Evolutionary conservation across 2,797 vertebrate genomes (phyloP).

Genomic region (Momotus momota): DNA sequence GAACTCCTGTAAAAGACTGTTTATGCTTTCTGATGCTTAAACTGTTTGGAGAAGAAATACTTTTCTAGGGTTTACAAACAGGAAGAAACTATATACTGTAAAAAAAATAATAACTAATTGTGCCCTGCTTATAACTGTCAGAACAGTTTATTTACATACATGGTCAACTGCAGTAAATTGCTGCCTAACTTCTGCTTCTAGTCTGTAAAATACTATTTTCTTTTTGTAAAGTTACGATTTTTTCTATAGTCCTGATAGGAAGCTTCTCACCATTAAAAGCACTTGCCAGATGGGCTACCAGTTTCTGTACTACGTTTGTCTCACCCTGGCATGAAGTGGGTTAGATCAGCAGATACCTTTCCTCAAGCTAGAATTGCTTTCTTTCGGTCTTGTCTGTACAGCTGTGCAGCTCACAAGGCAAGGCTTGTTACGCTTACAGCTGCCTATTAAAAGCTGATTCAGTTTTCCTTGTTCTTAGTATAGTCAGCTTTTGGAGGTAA

Average conservation of each 20-base stretch:
- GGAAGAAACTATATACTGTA: background rate
- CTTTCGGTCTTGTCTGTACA: background rate
- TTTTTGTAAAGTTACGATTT: background rate
- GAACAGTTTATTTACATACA: background rate
- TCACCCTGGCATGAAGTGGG: accelerated
- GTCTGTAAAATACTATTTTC: background rate
- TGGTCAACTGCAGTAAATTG: background rate
- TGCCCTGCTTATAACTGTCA: background rate
- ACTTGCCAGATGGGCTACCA: background rate
- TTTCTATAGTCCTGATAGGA: background rate
- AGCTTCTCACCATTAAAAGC: background rate
- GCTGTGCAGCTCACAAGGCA: background rate
- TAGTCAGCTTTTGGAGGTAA: background rate
- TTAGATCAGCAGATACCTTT: background rate
- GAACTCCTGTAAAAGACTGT: background rate
- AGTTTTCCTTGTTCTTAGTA: background rate
- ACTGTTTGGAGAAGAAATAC: background rate
- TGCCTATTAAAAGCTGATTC: background rate
- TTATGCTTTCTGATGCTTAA: background rate
- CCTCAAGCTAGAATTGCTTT: background rate
- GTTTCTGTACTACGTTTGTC: background rate
- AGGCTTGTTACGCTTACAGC: background rate
- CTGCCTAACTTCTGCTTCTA: background rate
- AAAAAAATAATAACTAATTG: background rate
- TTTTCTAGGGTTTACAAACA: constrained; percentile 23